Percentiles rank a stretch among this genome's conserved stretches.
Conservation (phyloP, 2,888 invertebrate genomes). For the Drepana falcataria region DNA sequence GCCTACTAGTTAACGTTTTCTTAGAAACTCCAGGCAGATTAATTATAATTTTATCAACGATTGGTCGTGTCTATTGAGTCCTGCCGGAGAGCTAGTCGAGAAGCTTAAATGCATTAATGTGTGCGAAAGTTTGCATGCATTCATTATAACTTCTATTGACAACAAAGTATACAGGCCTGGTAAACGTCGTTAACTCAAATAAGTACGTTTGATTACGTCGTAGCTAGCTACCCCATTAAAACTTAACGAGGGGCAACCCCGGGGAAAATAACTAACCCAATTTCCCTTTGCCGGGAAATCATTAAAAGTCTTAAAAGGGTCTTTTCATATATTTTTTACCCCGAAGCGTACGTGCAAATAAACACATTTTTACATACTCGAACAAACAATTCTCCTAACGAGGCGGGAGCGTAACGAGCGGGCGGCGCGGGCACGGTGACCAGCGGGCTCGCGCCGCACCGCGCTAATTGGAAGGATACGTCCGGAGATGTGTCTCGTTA, state of each 20-base stretch:
- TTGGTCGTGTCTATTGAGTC: conserved; percentile 22
- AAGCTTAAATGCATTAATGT: conserved; percentile 12
- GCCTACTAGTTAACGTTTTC: conserved; percentile 43
- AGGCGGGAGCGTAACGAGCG: conserved; percentile 73
- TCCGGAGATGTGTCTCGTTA: conserved; percentile 71
- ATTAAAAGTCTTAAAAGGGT: conserved; percentile 79
- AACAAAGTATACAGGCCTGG: conserved; percentile 61
- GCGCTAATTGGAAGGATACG: conserved; percentile 71
- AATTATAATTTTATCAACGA: conserved; percentile 7
- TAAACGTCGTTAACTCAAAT: conserved; percentile 76
- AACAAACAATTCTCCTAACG: conserved; percentile 78
- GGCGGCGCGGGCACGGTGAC: conserved; percentile 26
- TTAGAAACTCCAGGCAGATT: conserved; percentile 32
- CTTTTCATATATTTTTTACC: conserved; percentile 77
- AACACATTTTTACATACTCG: conserved; percentile 79
- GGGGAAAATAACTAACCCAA: conserved; percentile 79
- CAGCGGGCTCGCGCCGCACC: conserved; percentile 22
- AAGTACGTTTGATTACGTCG: conserved; percentile 78
- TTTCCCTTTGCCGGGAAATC: conserved; percentile 79
- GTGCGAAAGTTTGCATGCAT: conserved; percentile 13
- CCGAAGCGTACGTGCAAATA: conserved; percentile 77
- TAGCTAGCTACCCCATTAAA: conserved; percentile 78
- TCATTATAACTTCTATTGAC: conserved; percentile 59
- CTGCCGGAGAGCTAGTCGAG: conserved; percentile 5
- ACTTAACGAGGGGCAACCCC: conserved; percentile 78